A percentile compares a stretch with the other conserved stretches of the same genome.
phyloP scores from a whole-genome alignment of 2,797 vertebrate genomes.

The Oceanodroma leucorhoa region DNA sequence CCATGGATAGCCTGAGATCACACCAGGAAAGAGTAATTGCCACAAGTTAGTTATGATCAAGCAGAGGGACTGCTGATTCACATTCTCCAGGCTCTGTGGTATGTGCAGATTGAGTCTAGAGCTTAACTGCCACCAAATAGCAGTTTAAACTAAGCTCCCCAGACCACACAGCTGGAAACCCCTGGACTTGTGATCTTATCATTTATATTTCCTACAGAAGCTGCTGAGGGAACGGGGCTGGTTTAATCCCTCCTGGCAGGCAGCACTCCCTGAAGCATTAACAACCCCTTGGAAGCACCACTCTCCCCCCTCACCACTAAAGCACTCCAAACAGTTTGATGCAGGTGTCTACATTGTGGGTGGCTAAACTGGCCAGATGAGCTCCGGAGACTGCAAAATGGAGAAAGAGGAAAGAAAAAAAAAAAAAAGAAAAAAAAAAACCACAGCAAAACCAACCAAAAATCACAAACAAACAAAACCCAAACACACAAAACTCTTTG shows the following conservation, averaged over 20 bases:
- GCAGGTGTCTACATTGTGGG: neutral
- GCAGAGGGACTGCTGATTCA: neutral
- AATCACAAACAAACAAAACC: too few relatives aligned
- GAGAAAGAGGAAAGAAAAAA: neutral
- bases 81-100: neutral
- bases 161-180: neutral
- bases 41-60: neutral
- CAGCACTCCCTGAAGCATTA: neutral
- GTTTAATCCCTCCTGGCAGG: neutral
- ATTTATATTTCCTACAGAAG: neutral
- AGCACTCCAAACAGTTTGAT: neutral
- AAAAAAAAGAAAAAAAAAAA: fast-evolving
- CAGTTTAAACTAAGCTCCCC: neutral
- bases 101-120: neutral
- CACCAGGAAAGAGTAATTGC: neutral
- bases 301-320: neutral
- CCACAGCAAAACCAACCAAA: neutral
- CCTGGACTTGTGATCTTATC: neutral
- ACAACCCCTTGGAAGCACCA: neutral
- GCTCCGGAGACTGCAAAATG: neutral
- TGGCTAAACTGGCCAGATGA: neutral
- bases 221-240: neutral
- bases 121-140: neutral
- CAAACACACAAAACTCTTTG: neutral
- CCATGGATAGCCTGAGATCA: neutral